Percentiles rank a stretch among this genome's conserved stretches.
phyloP scores from a whole-genome alignment of 2,797 vertebrate species.

The Pempheris klunzingeri region DNA sequence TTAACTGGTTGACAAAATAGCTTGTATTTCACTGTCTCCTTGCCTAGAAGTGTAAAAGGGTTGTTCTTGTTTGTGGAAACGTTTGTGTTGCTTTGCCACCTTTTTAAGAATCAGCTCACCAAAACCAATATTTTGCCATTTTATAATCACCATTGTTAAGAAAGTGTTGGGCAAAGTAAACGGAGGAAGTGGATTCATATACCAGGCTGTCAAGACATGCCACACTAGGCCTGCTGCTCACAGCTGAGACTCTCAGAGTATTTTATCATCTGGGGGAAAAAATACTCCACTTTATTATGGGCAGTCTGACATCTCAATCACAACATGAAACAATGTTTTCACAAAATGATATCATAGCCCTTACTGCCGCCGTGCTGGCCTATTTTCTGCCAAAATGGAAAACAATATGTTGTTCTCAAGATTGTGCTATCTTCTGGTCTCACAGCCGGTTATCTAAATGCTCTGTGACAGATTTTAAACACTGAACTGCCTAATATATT shows the following conservation, averaged over 20 bases:
- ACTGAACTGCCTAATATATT: slow-evolving; percentile 54
- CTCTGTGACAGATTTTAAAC: slow-evolving; percentile 51
- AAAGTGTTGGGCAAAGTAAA: slow-evolving; percentile 68
- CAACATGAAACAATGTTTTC: slow-evolving; percentile 59
- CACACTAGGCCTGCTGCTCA: slow-evolving; percentile 36
- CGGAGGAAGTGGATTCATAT: slow-evolving; percentile 59
- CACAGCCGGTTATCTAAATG: slow-evolving; percentile 26
- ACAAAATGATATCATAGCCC: slow-evolving; percentile 43
- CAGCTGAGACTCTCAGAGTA: slow-evolving; percentile 34
- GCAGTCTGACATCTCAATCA: slow-evolving; percentile 50
- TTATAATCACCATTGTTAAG: slow-evolving; percentile 54
- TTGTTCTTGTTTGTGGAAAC: slow-evolving; percentile 25
- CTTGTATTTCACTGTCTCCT: not conserved
- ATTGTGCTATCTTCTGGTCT: slow-evolving; percentile 43
- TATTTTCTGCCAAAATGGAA: slow-evolving; percentile 27
- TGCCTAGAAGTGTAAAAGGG: slow-evolving; percentile 1
- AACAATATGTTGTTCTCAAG: slow-evolving; percentile 47
- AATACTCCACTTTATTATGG: slow-evolving; percentile 30
- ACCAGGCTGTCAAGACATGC: slow-evolving; percentile 59
- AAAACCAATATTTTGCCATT: slow-evolving; percentile 41
- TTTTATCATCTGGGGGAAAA: slow-evolving; percentile 36
- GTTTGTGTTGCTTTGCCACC: slow-evolving; percentile 18
- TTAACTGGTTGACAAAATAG: slow-evolving; percentile 14
- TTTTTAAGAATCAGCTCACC: slow-evolving; percentile 12
- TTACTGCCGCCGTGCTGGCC: slow-evolving; percentile 11